Percentiles rank a stretch among this genome's conserved stretches.
These are phyloP conservation scores for Polymixis flavicincta DNA, from an alignment of 2,888 invertebrate genomes.

Conservation along the genomic window DNA sequence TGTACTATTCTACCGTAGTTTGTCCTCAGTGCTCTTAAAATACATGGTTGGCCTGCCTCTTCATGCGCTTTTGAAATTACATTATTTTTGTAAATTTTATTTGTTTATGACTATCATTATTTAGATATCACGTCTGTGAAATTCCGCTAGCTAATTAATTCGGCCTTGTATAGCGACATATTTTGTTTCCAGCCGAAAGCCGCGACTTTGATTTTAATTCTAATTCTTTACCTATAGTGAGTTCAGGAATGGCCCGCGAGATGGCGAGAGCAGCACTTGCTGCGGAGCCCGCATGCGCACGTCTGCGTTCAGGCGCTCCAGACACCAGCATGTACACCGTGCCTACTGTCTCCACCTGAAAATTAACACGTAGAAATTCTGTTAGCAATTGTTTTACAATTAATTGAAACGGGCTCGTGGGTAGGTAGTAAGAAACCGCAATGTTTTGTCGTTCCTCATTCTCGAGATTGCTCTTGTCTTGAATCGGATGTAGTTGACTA, in stretches of 20 bases:
- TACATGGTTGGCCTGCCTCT: no score
- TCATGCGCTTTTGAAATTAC: no score
- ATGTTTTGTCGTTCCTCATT: background rate
- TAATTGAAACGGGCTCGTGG: background rate
- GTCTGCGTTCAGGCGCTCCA: slow-evolving; percentile 94
- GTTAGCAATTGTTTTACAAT: background rate
- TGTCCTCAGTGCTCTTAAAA: no score
- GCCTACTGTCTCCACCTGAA: slow-evolving; percentile 97
- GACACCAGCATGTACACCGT: slow-evolving; percentile 97
- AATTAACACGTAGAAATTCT: background rate
- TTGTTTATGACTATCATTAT: no score
- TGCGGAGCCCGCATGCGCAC: slow-evolving; percentile 94
- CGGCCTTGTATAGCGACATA: no score
- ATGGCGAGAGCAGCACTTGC: slow-evolving; percentile 95
- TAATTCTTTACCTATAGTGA: slow-evolving; percentile 86
- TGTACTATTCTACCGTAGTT: no score
- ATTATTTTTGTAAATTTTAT: no score
- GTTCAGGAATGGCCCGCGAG: slow-evolving; percentile 92
- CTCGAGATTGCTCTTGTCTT: no score
- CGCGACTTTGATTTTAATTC: background rate
- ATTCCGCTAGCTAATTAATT: no score
- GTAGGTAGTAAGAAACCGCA: background rate
- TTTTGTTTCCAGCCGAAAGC: no score
- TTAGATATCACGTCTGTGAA: no score
- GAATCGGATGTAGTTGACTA: no score